Conservation (phyloP, 2,113 vertebrate species). For the Poeciliopsis occidentalis region DNA sequence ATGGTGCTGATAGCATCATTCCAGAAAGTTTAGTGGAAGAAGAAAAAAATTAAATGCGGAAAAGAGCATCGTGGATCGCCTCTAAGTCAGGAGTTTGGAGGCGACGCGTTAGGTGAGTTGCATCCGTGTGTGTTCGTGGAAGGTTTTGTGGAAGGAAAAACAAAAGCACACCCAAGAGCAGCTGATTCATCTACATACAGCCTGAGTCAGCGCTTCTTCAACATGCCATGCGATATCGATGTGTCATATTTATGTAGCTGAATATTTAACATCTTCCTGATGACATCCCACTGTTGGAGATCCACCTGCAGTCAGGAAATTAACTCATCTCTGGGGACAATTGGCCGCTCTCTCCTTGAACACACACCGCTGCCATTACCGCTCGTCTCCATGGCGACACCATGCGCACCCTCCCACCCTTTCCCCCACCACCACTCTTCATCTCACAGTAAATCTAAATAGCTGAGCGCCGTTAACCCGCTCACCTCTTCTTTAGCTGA, state of each 20-base stretch:
- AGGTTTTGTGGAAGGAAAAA: background rate
- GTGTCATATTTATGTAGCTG: too few relatives aligned
- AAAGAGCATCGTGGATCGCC: too few relatives aligned
- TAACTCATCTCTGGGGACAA: slow-evolving; percentile 61
- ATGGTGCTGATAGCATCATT: too few relatives aligned
- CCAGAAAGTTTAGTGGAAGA: too few relatives aligned
- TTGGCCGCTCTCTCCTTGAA: slow-evolving; percentile 50
- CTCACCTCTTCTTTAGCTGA: slow-evolving; percentile 41
- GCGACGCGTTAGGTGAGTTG: background rate
- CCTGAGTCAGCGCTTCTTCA: too few relatives aligned
- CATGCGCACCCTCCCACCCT: slow-evolving; percentile 9
- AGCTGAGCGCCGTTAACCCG: slow-evolving; percentile 70
- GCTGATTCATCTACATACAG: too few relatives aligned
- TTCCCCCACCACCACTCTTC: slow-evolving; percentile 40
- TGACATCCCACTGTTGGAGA: background rate
- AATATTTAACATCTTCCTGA: too few relatives aligned
- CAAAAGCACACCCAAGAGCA: too few relatives aligned
- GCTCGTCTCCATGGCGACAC: slow-evolving; percentile 70
- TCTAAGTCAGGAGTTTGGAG: too few relatives aligned
- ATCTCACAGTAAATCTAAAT: slow-evolving; percentile 74
- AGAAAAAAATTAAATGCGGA: too few relatives aligned
- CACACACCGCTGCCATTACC: slow-evolving; percentile 30
- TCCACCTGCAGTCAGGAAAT: slow-evolving; percentile 34
- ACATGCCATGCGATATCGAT: too few relatives aligned
- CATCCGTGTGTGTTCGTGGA: background rate